A percentile compares a stretch with the other conserved stretches of the same genome.
Evolutionary conservation across 2,888 invertebrate species (phyloP).

Genomic region (Hymenopus coronatus): DNA sequence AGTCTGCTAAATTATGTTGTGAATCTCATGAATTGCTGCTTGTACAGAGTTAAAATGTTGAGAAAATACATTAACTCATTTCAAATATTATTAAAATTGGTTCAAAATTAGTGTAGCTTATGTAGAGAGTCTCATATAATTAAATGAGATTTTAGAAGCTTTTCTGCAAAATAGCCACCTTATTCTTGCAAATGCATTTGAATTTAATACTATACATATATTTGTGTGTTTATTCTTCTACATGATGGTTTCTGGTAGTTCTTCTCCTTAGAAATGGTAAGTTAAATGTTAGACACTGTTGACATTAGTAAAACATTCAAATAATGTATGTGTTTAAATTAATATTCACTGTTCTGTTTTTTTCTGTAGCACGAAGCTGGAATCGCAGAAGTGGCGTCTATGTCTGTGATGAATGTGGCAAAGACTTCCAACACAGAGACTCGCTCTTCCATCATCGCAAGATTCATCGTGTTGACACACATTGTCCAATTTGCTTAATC

Average conservation of each 20-base stretch:
- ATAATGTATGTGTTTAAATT: neutral
- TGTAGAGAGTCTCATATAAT: too few species aligned
- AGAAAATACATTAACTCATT: too few species aligned
- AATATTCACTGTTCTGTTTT: neutral
- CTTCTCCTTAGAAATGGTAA: neutral
- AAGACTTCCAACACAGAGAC: conserved; percentile 60
- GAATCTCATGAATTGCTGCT: too few species aligned
- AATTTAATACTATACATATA: too few species aligned
- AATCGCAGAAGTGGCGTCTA: conserved; percentile 40
- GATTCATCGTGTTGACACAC: conserved; percentile 61
- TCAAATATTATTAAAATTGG: too few species aligned
- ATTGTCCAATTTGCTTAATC: conserved; percentile 60
- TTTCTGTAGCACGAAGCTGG: neutral
- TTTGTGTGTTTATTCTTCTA: neutral
- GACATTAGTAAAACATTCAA: neutral
- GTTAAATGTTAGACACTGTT: neutral
- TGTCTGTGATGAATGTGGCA: conserved; percentile 60
- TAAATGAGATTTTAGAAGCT: too few species aligned
- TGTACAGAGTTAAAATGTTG: too few species aligned
- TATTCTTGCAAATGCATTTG: too few species aligned
- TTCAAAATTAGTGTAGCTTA: too few species aligned
- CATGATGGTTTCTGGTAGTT: neutral
- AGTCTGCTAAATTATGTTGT: too few species aligned
- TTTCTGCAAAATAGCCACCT: too few species aligned
- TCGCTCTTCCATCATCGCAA: conserved; percentile 61